Conservation (phyloP, 2,797 vertebrate genomes). For the Parauchenoglanis ngamensis region DNA sequence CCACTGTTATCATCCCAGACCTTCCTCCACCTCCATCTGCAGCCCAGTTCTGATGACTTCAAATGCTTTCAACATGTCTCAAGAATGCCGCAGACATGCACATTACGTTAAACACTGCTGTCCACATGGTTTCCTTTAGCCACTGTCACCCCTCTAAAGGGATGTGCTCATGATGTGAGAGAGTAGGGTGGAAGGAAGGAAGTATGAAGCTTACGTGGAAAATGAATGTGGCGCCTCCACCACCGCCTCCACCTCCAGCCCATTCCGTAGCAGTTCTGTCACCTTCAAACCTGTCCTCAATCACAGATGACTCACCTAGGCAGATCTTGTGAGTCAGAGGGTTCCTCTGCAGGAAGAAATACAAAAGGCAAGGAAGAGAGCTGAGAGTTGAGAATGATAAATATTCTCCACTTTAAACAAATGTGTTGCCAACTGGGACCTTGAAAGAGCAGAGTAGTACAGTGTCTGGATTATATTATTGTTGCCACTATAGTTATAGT, state of each 20-base stretch:
- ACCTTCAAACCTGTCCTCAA: constrained; percentile 77
- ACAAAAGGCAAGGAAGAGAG: constrained; percentile 1
- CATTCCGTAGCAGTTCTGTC: constrained; percentile 69
- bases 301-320: constrained; percentile 83
- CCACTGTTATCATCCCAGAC: background rate
- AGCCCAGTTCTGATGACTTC: constrained; percentile 25
- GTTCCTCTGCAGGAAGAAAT: constrained; percentile 71
- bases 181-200: background rate
- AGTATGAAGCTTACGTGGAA: constrained; percentile 76
- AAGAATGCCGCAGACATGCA: constrained; percentile 38
- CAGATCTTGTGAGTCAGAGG: constrained; percentile 83
- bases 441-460: background rate
- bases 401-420: background rate
- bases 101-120: constrained; percentile 27
- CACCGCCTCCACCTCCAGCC: constrained; percentile 89
- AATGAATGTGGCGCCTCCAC: constrained; percentile 86
- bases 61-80: constrained; percentile 53
- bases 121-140: constrained; percentile 46
- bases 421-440: background rate
- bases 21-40: constrained; percentile 28
- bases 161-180: background rate
- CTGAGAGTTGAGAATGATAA: background rate
- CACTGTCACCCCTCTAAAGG: background rate
- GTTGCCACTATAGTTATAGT: background rate
- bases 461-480: background rate